Conservation (phyloP, 1,140 invertebrate species). For the Anoplolepis gracilipes region DNA sequence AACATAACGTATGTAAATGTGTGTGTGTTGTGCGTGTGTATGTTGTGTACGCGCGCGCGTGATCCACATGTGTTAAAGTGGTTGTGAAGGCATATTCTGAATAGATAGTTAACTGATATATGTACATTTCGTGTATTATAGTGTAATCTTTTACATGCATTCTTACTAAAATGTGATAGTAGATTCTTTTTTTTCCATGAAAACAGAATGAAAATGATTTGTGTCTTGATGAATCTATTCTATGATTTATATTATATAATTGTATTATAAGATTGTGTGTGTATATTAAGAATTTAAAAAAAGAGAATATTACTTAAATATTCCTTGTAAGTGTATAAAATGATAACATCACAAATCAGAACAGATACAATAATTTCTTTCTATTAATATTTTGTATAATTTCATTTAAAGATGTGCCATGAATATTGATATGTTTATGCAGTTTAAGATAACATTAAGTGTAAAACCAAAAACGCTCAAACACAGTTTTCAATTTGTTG, state of each 20-base stretch:
- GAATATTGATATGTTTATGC: slow-evolving; percentile 36
- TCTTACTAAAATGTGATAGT: slow-evolving; percentile 31
- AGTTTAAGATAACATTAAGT: slow-evolving; percentile 32
- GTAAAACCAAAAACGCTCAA: slow-evolving; percentile 31
- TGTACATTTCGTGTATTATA: slow-evolving; percentile 63
- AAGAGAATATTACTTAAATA: background rate
- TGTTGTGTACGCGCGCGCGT: too few relatives aligned
- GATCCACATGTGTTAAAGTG: slow-evolving; percentile 60
- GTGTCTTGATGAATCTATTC: slow-evolving; percentile 23
- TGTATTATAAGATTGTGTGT: slow-evolving; percentile 26
- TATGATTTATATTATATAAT: slow-evolving; percentile 39
- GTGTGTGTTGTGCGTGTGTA: too few relatives aligned
- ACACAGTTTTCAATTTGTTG: slow-evolving; percentile 19
- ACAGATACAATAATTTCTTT: slow-evolving; percentile 18
- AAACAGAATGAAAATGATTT: slow-evolving; percentile 20
- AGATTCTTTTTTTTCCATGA: slow-evolving; percentile 39
- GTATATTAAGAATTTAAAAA: slow-evolving; percentile 21
- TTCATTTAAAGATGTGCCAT: slow-evolving; percentile 62
- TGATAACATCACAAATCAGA: background rate
- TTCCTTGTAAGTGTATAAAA: background rate
- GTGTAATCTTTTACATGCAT: slow-evolving; percentile 54
- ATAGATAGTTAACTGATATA: slow-evolving; percentile 53
- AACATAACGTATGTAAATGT: slow-evolving; percentile 3
- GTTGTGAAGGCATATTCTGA: slow-evolving; percentile 65
- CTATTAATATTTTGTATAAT: slow-evolving; percentile 44